Evolutionary conservation across 2,797 vertebrate species (phyloP).

Genomic region (Erithacus rubecula): DNA sequence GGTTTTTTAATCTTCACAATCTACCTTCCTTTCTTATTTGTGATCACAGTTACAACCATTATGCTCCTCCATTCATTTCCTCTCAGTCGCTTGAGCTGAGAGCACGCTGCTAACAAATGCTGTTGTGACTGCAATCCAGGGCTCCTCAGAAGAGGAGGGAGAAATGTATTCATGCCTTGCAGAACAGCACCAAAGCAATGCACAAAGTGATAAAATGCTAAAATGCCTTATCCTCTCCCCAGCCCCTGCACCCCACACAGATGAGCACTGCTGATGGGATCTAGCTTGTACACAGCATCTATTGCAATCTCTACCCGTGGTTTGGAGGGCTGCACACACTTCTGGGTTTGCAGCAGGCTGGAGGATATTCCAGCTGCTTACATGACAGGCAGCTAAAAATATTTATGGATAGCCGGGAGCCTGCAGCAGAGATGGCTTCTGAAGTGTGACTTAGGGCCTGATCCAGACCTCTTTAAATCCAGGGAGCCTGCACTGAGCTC

Average conservation of each 20-base stretch:
- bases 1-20: background rate
- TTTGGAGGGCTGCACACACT: background rate
- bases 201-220: background rate
- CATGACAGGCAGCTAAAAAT: background rate
- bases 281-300: background rate
- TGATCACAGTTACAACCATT: background rate
- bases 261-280: fast-evolving
- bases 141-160: background rate
- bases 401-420: background rate
- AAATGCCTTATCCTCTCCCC: background rate
- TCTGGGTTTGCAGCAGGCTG: background rate
- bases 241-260: background rate
- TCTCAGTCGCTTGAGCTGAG: fast-evolving
- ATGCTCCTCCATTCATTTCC: background rate
- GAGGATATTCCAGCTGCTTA: background rate
- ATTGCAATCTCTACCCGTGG: background rate
- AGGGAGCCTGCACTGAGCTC: background rate
- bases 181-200: background rate
- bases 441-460: background rate
- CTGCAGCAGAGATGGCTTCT: background rate
- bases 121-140: background rate
- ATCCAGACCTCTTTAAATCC: background rate
- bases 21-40: background rate
- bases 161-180: background rate
- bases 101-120: background rate